Percentiles rank a stretch among this genome's conserved stretches.
Evolutionary conservation across 2,888 invertebrate genomes (phyloP).

Genomic region (Ommatoiulus sabulosus): DNA sequence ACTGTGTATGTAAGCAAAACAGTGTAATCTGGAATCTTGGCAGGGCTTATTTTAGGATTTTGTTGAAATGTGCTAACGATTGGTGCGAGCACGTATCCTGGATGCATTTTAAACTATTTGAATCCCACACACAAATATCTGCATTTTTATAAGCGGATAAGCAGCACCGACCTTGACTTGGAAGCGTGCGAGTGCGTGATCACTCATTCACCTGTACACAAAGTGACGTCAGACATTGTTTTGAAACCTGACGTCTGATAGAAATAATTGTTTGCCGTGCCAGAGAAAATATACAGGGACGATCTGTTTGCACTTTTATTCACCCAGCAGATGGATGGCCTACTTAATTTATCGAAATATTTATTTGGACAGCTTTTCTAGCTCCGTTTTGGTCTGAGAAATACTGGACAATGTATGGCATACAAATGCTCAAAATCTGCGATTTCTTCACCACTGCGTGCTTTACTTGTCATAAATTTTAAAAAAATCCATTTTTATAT

Average conservation of each 20-base stretch:
- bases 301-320: neutral
- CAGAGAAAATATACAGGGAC: neutral
- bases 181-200: neutral
- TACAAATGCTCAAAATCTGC: too few species aligned
- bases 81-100: neutral
- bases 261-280: constrained; percentile 8
- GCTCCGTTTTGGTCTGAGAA: neutral
- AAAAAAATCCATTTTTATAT: too few species aligned
- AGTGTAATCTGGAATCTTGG: neutral
- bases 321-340: neutral
- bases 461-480: too few species aligned
- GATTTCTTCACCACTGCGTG: too few species aligned
- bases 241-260: neutral
- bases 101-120: neutral
- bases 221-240: neutral
- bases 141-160: constrained; percentile 36
- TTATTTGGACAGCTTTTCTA: neutral
- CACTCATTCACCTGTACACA: constrained; percentile 36
- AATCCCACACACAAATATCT: constrained; percentile 39
- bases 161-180: neutral
- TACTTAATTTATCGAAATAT: constrained; percentile 23
- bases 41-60: neutral
- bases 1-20: too few species aligned
- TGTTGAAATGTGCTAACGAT: constrained; percentile 11
- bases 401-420: neutral